Conservation (phyloP, 1,140 invertebrate genomes). For the Apis mellifera region Amel_HAv3.1 CM009937.2:11771501-11772000, state of each 20-base stretch:
- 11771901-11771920: constrained; percentile 39
- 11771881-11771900: constrained; percentile 46
- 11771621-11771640: constrained; percentile 11
- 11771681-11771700: constrained; percentile 68
- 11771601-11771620: constrained; percentile 49
- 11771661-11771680: constrained; percentile 69
- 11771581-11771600: constrained; percentile 36
- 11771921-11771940: constrained; percentile 53
- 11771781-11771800: constrained; percentile 60
- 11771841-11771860: constrained; percentile 5
- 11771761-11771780: constrained; percentile 56
- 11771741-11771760: not conserved
- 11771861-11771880: constrained; percentile 56
- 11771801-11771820: constrained; percentile 41
- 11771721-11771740: constrained; percentile 1
- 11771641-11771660: constrained; percentile 67
- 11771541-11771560: no score
- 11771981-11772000: not conserved
- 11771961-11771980: constrained; percentile 35
- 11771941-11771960: constrained; percentile 36
- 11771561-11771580: constrained; percentile 49
- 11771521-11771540: constrained; percentile 10
- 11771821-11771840: not conserved
- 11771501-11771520: constrained; percentile 22
- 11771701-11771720: constrained; percentile 77